Conservation (phyloP, 2,888 invertebrate genomes). For the Dynastes tityus region DNA sequence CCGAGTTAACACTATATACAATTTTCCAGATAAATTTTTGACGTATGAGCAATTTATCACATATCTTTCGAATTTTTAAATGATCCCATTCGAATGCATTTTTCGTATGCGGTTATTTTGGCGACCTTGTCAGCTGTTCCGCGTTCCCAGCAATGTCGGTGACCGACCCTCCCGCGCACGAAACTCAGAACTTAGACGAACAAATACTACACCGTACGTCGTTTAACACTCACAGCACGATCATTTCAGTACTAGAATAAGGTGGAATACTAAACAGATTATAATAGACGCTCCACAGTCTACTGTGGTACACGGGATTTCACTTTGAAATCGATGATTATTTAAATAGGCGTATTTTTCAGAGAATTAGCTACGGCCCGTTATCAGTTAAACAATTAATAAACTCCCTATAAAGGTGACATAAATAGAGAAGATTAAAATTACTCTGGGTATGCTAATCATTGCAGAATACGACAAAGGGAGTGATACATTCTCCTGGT, state of each 20-base stretch:
- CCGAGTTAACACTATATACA: no score
- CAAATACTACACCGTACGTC: slow-evolving; percentile 9
- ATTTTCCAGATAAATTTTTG: no score
- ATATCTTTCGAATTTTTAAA: not conserved
- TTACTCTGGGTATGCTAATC: no score
- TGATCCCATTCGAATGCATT: not conserved
- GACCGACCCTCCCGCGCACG: slow-evolving; percentile 60
- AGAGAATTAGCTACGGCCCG: not conserved
- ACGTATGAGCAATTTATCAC: no score
- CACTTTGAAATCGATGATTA: slow-evolving; percentile 32
- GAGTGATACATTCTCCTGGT: no score
- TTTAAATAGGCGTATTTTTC: slow-evolving; percentile 17
- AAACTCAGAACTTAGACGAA: slow-evolving; percentile 8
- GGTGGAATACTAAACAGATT: slow-evolving; percentile 47
- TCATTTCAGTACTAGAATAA: slow-evolving; percentile 49
- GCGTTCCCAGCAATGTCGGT: slow-evolving; percentile 63
- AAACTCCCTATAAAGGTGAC: no score
- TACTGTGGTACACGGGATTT: slow-evolving; percentile 34
- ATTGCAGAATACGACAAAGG: no score
- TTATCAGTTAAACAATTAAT: not conserved
- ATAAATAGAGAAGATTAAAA: no score
- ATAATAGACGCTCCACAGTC: slow-evolving; percentile 36
- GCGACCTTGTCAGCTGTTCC: slow-evolving; percentile 60
- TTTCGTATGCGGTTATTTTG: not conserved
- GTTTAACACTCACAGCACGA: slow-evolving; percentile 51